phyloP scores from a whole-genome alignment of 2,113 vertebrate genomes.

The Tachysurus fulvidraco region DNA sequence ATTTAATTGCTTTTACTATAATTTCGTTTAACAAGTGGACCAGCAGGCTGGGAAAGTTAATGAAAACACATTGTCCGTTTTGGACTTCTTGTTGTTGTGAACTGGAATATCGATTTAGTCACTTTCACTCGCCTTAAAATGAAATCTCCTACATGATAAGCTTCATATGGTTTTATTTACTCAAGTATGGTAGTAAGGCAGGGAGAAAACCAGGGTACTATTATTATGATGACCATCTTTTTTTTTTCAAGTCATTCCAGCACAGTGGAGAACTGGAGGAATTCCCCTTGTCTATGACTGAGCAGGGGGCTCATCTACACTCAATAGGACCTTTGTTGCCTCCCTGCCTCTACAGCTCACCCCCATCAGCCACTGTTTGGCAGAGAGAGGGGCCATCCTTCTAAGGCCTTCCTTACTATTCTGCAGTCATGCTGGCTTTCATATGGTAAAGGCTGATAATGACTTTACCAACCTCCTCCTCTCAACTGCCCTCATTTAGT shows the following conservation, averaged over 20 bases:
- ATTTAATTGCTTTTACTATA: neutral
- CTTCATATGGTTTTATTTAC: slow-evolving; percentile 39
- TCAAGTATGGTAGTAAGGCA: slow-evolving; percentile 20
- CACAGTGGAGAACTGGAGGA: slow-evolving; percentile 46
- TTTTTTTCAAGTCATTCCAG: slow-evolving; percentile 44
- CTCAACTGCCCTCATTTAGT: slow-evolving; percentile 49
- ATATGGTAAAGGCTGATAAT: slow-evolving; percentile 83
- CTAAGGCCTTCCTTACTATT: slow-evolving; percentile 75
- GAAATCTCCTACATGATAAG: neutral
- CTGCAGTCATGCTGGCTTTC: slow-evolving; percentile 79
- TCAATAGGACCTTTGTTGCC: slow-evolving; percentile 55
- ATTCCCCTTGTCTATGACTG: slow-evolving; percentile 49
- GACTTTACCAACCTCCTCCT: slow-evolving; percentile 69
- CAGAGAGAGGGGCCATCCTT: slow-evolving; percentile 79
- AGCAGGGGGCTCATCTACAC: slow-evolving; percentile 45
- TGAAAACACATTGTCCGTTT: neutral
- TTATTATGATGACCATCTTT: slow-evolving; percentile 24
- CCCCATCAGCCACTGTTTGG: slow-evolving; percentile 53
- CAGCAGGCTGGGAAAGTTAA: too few relatives aligned
- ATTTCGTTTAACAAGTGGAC: neutral
- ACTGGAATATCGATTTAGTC: neutral
- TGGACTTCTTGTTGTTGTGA: neutral
- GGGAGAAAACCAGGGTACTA: slow-evolving; percentile 28
- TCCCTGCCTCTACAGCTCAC: slow-evolving; percentile 26
- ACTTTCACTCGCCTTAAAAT: neutral